These are phyloP conservation scores for Anomalospiza imberbis DNA, from an alignment of 2,797 vertebrate genomes.

Conservation along the genomic window DNA sequence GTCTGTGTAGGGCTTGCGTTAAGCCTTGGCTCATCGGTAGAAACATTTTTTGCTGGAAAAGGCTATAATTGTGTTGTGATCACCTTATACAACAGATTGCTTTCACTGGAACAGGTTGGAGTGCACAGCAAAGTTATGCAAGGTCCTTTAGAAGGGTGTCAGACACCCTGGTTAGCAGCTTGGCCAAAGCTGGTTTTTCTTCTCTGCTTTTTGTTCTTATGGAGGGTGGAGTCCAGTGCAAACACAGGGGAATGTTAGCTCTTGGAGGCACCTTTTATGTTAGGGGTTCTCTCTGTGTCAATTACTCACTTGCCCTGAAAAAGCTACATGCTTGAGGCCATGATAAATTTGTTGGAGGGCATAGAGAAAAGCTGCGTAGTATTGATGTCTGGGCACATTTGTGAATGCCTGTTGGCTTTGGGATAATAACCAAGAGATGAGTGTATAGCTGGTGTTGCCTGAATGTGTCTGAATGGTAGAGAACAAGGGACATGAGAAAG, in stretches of 20 bases:
- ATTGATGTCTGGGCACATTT: not conserved
- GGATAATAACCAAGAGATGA: not conserved
- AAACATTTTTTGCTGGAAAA: not conserved
- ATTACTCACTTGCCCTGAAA: not conserved
- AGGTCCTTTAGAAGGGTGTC: not conserved
- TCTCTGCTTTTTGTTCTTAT: not conserved
- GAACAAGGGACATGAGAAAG: not conserved
- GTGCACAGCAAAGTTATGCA: not conserved
- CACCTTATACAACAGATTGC: not conserved
- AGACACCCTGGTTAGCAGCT: not conserved
- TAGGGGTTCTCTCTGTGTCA: not conserved
- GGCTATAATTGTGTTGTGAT: not conserved
- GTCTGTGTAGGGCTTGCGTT: fast-evolving
- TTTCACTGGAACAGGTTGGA: not conserved
- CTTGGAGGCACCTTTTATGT: not conserved
- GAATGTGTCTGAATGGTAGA: not conserved
- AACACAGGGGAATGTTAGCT: not conserved
- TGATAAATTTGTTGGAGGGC: not conserved
- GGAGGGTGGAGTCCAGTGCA: not conserved
- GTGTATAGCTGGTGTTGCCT: not conserved
- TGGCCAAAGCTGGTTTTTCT: not conserved
- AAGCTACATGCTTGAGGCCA: not conserved
- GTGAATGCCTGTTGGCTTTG: not conserved
- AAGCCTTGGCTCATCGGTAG: not conserved
- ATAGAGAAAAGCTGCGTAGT: not conserved